Percentiles rank a stretch among this genome's conserved stretches.
phyloP scores from a whole-genome alignment of 2,797 vertebrate species.

The Oreochromis grahami region DNA sequence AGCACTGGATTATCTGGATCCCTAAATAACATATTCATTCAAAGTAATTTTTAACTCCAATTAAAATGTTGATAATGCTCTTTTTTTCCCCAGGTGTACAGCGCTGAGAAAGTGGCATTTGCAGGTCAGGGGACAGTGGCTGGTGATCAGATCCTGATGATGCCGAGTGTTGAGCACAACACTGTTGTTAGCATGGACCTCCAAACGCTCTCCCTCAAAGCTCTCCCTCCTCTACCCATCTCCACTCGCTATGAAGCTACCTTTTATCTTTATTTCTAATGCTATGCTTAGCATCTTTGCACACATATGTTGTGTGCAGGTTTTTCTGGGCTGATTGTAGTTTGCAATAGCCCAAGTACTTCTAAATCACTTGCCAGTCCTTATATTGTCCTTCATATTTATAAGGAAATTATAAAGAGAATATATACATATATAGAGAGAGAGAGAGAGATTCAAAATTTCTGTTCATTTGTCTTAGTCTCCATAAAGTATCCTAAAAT shows the following conservation, averaged over 20 bases:
- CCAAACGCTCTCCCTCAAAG: conserved; percentile 43
- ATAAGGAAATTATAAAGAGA: not conserved
- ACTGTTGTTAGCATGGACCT: conserved; percentile 64
- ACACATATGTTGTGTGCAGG: not conserved
- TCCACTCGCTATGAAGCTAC: conserved; percentile 71
- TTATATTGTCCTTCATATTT: not conserved
- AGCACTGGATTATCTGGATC: not conserved
- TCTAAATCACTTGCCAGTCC: not conserved
- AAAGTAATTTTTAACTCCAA: not conserved
- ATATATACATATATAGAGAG: not conserved
- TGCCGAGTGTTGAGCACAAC: conserved; percentile 69
- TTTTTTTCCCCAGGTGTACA: conserved; percentile 26
- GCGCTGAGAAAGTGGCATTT: conserved; percentile 64
- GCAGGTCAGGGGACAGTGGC: conserved; percentile 73
- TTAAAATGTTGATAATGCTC: not conserved
- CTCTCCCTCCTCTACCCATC: conserved; percentile 72
- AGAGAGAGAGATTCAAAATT: not conserved
- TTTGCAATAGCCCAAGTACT: not conserved
- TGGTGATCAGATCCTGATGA: conserved; percentile 63
- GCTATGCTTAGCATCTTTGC: not conserved
- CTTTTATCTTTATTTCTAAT: conserved; percentile 75
- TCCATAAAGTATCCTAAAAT: not conserved
- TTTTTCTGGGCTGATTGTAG: not conserved
- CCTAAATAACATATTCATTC: not conserved
- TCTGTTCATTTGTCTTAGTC: not conserved